phyloP scores from a whole-genome alignment of 2,797 vertebrate species.

The Sebastiscus tertius region DNA sequence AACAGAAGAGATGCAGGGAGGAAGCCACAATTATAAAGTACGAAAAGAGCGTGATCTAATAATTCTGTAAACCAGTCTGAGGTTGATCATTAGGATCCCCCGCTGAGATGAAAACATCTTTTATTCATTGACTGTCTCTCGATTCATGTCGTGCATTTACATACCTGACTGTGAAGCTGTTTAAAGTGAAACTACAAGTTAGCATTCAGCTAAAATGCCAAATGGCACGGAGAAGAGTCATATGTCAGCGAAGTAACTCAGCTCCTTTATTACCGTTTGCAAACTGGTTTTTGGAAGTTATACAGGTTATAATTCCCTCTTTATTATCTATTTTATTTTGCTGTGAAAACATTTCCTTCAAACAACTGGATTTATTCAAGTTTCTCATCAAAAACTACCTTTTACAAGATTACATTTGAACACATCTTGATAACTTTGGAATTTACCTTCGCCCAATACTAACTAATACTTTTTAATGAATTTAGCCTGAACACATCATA shows the following conservation, averaged over 20 bases:
- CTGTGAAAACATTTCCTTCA: too few relatives aligned
- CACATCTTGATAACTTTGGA: too few relatives aligned
- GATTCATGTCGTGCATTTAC: not conserved
- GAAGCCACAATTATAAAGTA: not conserved
- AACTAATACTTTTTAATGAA: too few relatives aligned
- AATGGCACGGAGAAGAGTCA: not conserved
- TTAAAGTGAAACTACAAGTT: not conserved
- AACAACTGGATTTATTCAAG: too few relatives aligned
- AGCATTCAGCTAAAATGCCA: not conserved
- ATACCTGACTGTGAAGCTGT: not conserved
- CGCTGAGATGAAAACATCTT: conserved; percentile 3
- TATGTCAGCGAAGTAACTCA: not conserved
- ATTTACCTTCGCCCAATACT: too few relatives aligned
- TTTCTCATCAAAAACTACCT: too few relatives aligned
- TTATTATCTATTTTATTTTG: too few relatives aligned
- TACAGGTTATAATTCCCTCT: too few relatives aligned
- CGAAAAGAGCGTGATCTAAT: conserved; percentile 6
- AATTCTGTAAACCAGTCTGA: conserved; percentile 8
- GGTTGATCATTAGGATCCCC: conserved; percentile 10
- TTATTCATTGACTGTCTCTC: not conserved
- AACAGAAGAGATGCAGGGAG: conserved; percentile 29
- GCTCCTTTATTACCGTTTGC: not conserved
- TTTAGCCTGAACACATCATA: too few relatives aligned
- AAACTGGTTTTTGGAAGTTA: too few relatives aligned
- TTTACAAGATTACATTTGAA: too few relatives aligned